Base-by-base conservation (phyloP, 2,113 vertebrate species). In the Hystrix brachyura region DNA sequence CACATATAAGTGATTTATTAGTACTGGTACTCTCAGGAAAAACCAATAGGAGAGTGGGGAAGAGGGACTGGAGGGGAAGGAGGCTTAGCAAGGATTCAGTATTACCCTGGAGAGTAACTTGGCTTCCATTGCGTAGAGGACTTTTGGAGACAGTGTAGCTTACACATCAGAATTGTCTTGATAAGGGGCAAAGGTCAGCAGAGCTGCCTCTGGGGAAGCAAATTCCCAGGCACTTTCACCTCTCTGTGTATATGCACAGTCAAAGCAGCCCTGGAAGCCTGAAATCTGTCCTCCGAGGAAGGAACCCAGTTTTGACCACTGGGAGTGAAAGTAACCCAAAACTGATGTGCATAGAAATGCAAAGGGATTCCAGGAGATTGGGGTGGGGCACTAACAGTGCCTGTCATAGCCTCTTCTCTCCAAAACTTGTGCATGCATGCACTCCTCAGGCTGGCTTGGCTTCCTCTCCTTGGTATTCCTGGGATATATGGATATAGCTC, bases 1-100 rank as follows among this genome's bases (percentile, higher is more conserved):
- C 65, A 79, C n/a, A 32, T n/a, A 15, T 32, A 95, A 93, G 59
- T n/a, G 51, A 72, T 79, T 94, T 94, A 76, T 96, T 76, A 65
- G 48, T 78, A 76, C 46, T 72, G 79, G 10, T 79, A 19, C 93
- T 91, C 81, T 55, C 53, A 32, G 62, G 48, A 57, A 92, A 94
- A 94, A 80, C 25, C 27, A 93, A 51, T 53, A 84, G 59, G 34
- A 59, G 29, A 79, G 14, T 62, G 21, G 3, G 29, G 43, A 57
- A 69, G 21, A 51, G 14, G 32, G 46, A 38, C 13, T 15, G 72
- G 64, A 91, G 65, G 67, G 19, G 19, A 65, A 94, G 43, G 34
- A 82, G 23, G 46, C 38, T 43, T 95, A 57, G 46, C 10, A 60
- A 83, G n/a, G 18, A n/a, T 83, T 27, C 5, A 4, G 57, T 83